Evolutionary conservation across 2,888 invertebrate species (phyloP), one percentile per base, ranked within the genome.

Genomic region (Xanthia icteritia): DNA sequence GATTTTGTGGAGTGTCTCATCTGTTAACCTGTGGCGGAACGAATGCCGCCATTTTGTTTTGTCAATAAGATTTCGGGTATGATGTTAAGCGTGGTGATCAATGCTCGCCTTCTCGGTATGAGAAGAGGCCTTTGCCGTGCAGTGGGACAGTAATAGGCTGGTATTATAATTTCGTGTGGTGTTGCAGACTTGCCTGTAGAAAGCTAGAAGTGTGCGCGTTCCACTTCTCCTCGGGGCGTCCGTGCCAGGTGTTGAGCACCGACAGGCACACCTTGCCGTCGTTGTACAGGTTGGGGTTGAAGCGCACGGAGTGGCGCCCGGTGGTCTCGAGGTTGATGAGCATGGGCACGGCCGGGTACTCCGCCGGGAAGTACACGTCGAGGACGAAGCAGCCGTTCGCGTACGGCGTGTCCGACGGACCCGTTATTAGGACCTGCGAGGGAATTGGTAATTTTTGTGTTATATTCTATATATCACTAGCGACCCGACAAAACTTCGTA

Each of bases 191-290:
- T 83, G 97, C 97, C 97, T 98, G 98, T 81, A 99, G 97, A 92
- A 99, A 99, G 94, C 99, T 99, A 65, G 99, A 99, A 0, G 99
- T 99, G 94, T 99, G 99, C 82, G 99, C 98, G 96, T 99, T 99
- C 99, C 99, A 99, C 94, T 99, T 99, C 95, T 99, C 99, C 95
- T 99, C 99, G 42, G 99, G 99, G 73, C 99, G 97, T 13, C 99
- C 99, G 94, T 99, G 99, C 99, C 99, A 99, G 5, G 99, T 99
- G 96, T 99, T 99, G 86, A 99, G 97, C 85, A 99, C 99, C 87
- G 99, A 99, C 92, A 99, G 98, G 94, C 99, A 99, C 90, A 96
- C 96, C 97, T 99, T 99, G 85, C 99, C 99, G 96, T 99, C 99
- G 97, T 99, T 98, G 95, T 99, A 99, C 74, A 99, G 97, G 97